phyloP scores from a whole-genome alignment of 2,113 vertebrate genomes.

The Corythaeola cristata region DNA sequence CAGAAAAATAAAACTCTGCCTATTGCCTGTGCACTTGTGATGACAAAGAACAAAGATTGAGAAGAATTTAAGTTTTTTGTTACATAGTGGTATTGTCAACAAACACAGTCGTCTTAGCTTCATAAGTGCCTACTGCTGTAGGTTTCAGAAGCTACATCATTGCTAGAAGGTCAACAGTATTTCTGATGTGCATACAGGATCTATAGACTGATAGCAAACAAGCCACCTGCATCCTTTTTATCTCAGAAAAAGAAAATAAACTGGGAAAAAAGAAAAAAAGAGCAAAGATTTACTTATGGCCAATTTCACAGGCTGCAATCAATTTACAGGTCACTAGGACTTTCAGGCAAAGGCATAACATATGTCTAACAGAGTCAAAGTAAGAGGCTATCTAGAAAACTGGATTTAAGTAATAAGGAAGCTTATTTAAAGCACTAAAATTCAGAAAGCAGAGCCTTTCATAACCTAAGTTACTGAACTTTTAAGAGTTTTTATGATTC shows the following conservation, averaged over 20 bases:
- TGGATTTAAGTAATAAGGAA: conserved; percentile 47
- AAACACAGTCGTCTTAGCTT: neutral
- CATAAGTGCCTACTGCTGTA: neutral
- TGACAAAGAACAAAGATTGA: neutral
- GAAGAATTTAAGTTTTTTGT: neutral
- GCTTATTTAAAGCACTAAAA: conserved; percentile 37
- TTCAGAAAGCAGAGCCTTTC: conserved; percentile 16
- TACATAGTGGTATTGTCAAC: neutral
- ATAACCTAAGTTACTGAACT: neutral
- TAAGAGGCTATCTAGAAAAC: conserved; percentile 50
- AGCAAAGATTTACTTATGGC: conserved; percentile 22
- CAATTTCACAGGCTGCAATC: conserved; percentile 29
- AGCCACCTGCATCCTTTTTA: neutral
- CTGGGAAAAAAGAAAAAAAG: neutral
- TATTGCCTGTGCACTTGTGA: neutral
- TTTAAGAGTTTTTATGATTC: neutral
- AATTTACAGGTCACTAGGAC: conserved; percentile 30
- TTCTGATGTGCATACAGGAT: neutral
- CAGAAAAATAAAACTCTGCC: neutral
- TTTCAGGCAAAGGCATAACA: conserved; percentile 11
- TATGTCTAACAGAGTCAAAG: conserved; percentile 8
- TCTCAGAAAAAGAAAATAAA: neutral
- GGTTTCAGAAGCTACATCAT: neutral
- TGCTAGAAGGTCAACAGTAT: neutral
- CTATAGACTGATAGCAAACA: neutral